These are phyloP conservation scores for Eubucco bourcierii DNA, from an alignment of 2,113 vertebrate species.

Conservation along the genomic window DNA sequence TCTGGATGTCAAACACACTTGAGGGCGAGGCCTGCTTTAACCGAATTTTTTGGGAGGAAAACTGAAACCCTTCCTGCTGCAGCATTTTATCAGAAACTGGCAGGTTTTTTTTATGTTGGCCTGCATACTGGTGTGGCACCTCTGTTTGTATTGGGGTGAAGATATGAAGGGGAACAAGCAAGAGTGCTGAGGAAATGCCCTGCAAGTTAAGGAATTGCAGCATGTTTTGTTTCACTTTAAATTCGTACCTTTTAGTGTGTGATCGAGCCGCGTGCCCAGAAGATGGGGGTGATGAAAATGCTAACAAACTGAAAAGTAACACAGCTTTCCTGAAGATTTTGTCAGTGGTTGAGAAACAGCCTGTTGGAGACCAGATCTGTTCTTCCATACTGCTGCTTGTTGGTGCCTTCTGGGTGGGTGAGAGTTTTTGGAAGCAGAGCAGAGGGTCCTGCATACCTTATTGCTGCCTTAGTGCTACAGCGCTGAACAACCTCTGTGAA, in stretches of 20 bases:
- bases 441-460: background rate
- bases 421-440: background rate
- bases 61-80: background rate
- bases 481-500: background rate
- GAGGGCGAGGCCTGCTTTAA: background rate
- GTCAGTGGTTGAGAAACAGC: background rate
- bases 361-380: background rate
- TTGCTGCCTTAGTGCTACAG: background rate
- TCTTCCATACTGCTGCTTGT: background rate
- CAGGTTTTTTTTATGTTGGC: background rate
- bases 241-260: background rate
- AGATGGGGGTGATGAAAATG: background rate
- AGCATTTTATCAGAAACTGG: constrained; percentile 12
- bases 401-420: background rate
- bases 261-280: background rate
- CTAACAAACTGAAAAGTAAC: background rate
- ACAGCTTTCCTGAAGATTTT: background rate
- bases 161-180: background rate
- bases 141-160: background rate
- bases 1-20: background rate
- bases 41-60: background rate
- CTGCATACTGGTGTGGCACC: background rate
- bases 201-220: background rate
- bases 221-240: background rate
- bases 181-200: background rate